Conservation (phyloP, 2,797 vertebrate species). For the Galagoides demidoff region DNA sequence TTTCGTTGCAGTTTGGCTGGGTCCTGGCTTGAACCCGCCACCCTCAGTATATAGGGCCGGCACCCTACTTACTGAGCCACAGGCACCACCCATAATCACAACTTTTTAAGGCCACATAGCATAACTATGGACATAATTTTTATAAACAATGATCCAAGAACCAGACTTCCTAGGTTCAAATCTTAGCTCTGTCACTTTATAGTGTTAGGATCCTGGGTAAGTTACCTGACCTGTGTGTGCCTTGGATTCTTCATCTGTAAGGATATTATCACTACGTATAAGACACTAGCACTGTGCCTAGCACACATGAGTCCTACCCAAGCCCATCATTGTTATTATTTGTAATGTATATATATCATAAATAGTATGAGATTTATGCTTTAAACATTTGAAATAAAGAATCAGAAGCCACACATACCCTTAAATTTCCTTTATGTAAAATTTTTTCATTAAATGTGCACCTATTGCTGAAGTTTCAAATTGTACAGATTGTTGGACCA, state of each 20-base stretch:
- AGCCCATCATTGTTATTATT: not conserved
- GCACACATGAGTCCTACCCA: not conserved
- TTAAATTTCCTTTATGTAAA: not conserved
- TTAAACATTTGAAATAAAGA: conserved; percentile 4
- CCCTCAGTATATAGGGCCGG: too few species aligned
- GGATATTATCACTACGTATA: not conserved
- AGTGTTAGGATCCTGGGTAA: not conserved
- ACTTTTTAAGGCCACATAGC: not conserved
- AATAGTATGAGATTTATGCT: not conserved
- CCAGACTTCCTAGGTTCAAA: not conserved
- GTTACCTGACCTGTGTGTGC: not conserved
- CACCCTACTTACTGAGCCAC: too few species aligned
- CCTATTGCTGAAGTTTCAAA: not conserved
- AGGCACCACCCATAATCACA: not conserved
- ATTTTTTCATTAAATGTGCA: not conserved
- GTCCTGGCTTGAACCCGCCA: too few species aligned
- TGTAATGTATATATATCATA: not conserved
- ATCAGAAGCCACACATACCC: not conserved
- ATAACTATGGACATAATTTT: not conserved
- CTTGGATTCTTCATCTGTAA: not conserved
- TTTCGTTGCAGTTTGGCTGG: too few species aligned
- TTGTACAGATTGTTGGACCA: not conserved
- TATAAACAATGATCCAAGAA: not conserved
- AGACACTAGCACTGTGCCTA: not conserved
- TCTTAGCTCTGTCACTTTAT: not conserved